phyloP scores from a whole-genome alignment of 2,113 vertebrate genomes.

The Thamnaconus septentrionalis region DNA sequence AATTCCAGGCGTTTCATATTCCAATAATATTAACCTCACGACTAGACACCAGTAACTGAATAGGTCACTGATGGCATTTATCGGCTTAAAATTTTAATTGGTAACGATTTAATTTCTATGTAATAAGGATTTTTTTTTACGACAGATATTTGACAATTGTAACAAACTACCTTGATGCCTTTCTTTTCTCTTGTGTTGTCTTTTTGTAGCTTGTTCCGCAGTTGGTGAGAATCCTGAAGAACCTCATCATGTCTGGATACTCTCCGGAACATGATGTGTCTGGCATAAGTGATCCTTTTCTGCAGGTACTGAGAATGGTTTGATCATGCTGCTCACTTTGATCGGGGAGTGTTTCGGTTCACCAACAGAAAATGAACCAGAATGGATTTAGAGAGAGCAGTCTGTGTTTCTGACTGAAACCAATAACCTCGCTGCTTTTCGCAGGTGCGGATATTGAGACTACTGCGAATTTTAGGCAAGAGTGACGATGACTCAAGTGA shows the following conservation, averaged over 20 bases:
- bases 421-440: background rate
- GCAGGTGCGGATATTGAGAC: conserved; percentile 96
- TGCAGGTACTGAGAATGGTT: conserved; percentile 81
- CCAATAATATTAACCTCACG: background rate
- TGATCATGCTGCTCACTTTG: background rate
- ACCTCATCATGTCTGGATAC: conserved; percentile 99
- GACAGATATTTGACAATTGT: background rate
- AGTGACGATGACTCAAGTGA: conserved; percentile 98
- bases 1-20: background rate
- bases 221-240: conserved; percentile 98
- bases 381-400: background rate
- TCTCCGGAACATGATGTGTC: conserved; percentile 99
- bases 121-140: too few relatives aligned
- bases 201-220: conserved; percentile 93
- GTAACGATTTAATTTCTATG: too few relatives aligned
- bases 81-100: too few relatives aligned
- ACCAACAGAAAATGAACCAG: background rate
- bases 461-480: conserved; percentile 96
- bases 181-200: conserved; percentile 34
- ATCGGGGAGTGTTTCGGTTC: background rate
- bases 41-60: conserved; percentile 8
- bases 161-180: conserved; percentile 28
- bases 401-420: background rate
- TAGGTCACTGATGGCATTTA: background rate
- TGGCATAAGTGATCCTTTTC: conserved; percentile 98